A percentile compares a stretch with the other conserved stretches of the same genome.
phyloP scores from a whole-genome alignment of 2,797 vertebrate species.

The Anas bahamensis region DNA sequence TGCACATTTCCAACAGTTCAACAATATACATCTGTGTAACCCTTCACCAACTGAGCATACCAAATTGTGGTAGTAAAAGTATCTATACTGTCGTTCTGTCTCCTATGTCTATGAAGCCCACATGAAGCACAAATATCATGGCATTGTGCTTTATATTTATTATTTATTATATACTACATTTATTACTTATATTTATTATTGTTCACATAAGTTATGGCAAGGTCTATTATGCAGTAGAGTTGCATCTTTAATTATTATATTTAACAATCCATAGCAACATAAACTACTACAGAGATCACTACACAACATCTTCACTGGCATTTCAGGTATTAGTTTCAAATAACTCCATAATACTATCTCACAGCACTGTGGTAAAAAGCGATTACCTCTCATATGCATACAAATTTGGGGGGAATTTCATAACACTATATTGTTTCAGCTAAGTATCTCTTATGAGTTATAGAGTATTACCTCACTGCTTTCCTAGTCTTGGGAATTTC shows the following conservation, averaged over 20 bases:
- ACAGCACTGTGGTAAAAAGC: not conserved
- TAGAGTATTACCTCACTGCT: not conserved
- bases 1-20: not conserved
- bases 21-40: rapidly evolving
- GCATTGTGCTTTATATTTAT: not conserved
- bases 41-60: not conserved
- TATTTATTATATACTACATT: too few species aligned
- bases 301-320: not conserved
- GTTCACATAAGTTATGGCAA: not conserved
- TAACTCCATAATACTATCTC: not conserved
- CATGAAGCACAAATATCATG: not conserved
- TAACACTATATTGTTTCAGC: not conserved
- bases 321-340: not conserved
- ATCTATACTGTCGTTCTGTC: not conserved
- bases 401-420: not conserved
- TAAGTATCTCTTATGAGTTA: not conserved
- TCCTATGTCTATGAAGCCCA: not conserved
- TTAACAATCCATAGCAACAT: not conserved
- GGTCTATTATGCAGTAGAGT: not conserved
- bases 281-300: not conserved
- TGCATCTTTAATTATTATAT: not conserved
- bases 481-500: not conserved
- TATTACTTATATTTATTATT: too few species aligned
- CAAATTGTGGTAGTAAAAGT: not conserved
- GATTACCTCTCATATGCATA: not conserved